phyloP scores from a whole-genome alignment of 1,140 invertebrate genomes.

The Drosophila dunni region DNA sequence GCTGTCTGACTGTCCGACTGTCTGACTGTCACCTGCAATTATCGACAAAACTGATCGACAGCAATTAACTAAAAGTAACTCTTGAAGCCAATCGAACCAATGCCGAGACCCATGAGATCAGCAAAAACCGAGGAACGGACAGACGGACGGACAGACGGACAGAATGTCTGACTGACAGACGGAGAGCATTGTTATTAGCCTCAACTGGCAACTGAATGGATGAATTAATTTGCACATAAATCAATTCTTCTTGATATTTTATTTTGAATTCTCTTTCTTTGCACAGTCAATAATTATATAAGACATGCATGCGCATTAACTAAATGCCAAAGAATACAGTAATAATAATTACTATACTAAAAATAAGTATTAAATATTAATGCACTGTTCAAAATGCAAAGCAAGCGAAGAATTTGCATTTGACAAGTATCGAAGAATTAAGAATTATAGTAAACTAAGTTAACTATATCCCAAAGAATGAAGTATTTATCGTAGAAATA shows the following conservation, averaged over 20 bases:
- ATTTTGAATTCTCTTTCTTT: neutral
- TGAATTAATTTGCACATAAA: conserved; percentile 48
- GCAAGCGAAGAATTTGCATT: neutral
- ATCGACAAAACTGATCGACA: conserved; percentile 17
- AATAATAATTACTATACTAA: conserved; percentile 26
- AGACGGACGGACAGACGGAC: neutral
- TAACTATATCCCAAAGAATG: too few relatives aligned
- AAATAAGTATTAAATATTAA: neutral
- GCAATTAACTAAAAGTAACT: conserved; percentile 29
- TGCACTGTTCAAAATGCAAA: neutral
- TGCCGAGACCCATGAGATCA: conserved; percentile 33
- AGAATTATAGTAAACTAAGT: too few relatives aligned
- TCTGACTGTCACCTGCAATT: conserved; percentile 28
- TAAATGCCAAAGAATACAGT: conserved; percentile 5
- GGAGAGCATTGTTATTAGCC: conserved; percentile 11
- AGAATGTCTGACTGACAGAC: neutral
- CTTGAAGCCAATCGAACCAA: conserved; percentile 3
- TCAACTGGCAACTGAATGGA: conserved; percentile 21
- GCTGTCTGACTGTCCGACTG: too few relatives aligned
- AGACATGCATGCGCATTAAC: conserved; percentile 25
- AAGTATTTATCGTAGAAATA: too few relatives aligned
- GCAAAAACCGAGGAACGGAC: neutral
- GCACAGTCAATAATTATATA: conserved; percentile 2
- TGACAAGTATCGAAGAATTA: too few relatives aligned
- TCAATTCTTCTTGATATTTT: conserved; percentile 14